Conservation (phyloP, 1,140 invertebrate genomes). For the Meloidogyne chitwoodi region DNA sequence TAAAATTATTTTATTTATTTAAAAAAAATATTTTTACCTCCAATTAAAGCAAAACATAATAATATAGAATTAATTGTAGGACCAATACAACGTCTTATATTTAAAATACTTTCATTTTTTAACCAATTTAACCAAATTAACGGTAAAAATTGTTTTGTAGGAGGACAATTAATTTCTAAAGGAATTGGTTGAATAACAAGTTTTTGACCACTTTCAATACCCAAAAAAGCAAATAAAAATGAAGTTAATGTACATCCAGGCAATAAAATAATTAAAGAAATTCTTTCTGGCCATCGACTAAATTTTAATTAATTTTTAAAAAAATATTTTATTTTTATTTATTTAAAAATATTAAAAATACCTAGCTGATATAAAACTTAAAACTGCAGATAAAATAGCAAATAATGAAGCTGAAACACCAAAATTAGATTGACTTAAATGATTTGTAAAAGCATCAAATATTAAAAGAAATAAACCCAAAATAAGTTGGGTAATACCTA, state of each 20-base stretch:
- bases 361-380: neutral
- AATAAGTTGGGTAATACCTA: neutral
- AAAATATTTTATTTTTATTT: no score
- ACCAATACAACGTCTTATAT: neutral
- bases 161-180: neutral
- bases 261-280: neutral
- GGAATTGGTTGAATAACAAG: neutral
- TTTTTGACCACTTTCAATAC: neutral
- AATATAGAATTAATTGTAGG: neutral
- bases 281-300: neutral
- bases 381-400: neutral
- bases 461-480: neutral
- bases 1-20: neutral
- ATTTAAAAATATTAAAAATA: neutral
- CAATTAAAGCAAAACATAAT: neutral
- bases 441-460: neutral
- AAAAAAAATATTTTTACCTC: no score
- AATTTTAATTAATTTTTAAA: neutral
- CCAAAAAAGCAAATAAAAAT: neutral
- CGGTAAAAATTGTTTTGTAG: neutral
- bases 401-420: neutral
- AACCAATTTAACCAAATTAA: neutral
- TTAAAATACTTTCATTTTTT: neutral
- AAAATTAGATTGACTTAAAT: neutral
- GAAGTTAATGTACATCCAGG: neutral